These are phyloP conservation scores for Pseudonaja textilis DNA, from an alignment of 2,113 vertebrate genomes.

Conservation along the genomic window DNA sequence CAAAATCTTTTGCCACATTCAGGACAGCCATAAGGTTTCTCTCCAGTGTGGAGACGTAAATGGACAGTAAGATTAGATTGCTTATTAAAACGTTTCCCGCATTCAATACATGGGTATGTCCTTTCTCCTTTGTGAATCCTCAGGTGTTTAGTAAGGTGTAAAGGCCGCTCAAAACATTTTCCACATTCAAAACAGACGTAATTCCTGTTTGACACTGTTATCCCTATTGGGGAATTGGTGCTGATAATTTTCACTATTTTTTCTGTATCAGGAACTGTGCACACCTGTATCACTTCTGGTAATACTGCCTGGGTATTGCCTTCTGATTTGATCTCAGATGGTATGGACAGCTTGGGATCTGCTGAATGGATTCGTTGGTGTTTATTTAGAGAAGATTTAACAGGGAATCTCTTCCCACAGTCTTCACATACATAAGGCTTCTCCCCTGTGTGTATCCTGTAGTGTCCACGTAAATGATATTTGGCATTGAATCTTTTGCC, in stretches of 20 bases:
- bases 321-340: neutral
- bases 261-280: neutral
- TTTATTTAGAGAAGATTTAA: constrained; percentile 62
- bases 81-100: constrained; percentile 62
- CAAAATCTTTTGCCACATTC: constrained; percentile 67
- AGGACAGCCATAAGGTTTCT: constrained; percentile 64
- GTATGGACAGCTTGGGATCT: neutral
- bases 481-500: constrained; percentile 65
- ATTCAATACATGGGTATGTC: constrained; percentile 58
- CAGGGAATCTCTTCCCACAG: constrained; percentile 65
- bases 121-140: constrained; percentile 77
- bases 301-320: neutral
- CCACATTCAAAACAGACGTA: constrained; percentile 72
- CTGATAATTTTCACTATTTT: neutral
- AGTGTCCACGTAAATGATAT: constrained; percentile 60
- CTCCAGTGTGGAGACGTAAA: constrained; percentile 61
- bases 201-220: constrained; percentile 20
- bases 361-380: constrained; percentile 62
- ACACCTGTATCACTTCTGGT: neutral
- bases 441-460: constrained; percentile 66
- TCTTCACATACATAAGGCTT: constrained; percentile 62
- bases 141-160: constrained; percentile 75
- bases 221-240: neutral
- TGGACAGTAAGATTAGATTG: constrained; percentile 64
- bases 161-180: constrained; percentile 71